Evolutionary conservation across 2,888 invertebrate species (phyloP).

Genomic region (Gandaritis pyraliata): DNA sequence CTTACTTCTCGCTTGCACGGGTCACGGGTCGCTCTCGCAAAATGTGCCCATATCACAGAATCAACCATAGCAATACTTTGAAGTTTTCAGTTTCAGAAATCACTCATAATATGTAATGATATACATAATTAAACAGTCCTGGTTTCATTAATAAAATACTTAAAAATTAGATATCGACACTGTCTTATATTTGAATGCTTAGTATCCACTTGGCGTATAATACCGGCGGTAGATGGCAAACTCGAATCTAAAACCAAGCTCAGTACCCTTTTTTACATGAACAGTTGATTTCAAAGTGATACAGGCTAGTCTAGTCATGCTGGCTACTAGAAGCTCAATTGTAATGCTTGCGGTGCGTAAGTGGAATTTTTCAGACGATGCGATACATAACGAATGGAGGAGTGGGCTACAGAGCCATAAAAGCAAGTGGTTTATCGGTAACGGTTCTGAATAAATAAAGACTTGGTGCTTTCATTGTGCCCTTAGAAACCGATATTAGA

Average conservation of each 20-base stretch:
- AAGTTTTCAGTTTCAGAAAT: not conserved
- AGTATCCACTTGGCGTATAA: too few species aligned
- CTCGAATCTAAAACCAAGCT: too few species aligned
- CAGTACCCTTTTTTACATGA: not conserved
- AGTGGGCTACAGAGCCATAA: slow-evolving; percentile 26
- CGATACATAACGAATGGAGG: slow-evolving; percentile 32
- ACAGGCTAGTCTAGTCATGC: slow-evolving; percentile 7
- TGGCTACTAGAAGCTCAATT: slow-evolving; percentile 24
- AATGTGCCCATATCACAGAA: slow-evolving; percentile 15
- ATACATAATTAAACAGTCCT: too few species aligned
- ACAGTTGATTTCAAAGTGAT: not conserved
- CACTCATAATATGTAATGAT: too few species aligned
- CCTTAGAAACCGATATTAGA: not conserved
- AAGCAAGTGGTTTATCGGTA: slow-evolving; percentile 28
- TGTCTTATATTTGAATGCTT: too few species aligned
- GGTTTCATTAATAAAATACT: too few species aligned
- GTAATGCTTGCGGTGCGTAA: slow-evolving; percentile 33
- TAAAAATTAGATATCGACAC: too few species aligned
- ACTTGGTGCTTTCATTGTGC: slow-evolving; percentile 7
- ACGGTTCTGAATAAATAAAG: slow-evolving; percentile 17
- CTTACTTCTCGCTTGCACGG: slow-evolving; percentile 29
- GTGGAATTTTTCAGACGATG: slow-evolving; percentile 25
- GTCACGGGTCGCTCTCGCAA: slow-evolving; percentile 19
- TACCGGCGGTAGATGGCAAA: too few species aligned
- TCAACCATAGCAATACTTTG: not conserved